Base-by-base conservation (phyloP, 2,888 invertebrate genomes). In the Hypolimnas misippus region DNA sequence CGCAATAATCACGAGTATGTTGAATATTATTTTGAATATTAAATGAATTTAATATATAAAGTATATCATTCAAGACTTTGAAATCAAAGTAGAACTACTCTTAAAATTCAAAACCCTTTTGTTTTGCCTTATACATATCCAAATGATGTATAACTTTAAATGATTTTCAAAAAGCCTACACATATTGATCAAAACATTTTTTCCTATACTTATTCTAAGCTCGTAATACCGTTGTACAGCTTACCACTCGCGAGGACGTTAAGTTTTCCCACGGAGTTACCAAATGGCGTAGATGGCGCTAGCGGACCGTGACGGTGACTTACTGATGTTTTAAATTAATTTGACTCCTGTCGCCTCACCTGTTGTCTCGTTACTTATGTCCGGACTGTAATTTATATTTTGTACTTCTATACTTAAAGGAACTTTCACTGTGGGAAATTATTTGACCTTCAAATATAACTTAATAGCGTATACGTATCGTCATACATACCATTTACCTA, bases 251-350 rank as follows among this genome's bases (percentile, higher is more conserved):
- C 57, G 54, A 72, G 77, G 71, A 76, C 90, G 92, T 91, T 92
- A 91, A 86, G 87, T 90, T 89, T 91, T 91, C 92, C 92, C 92
- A 92, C 90, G 89, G 77, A 76, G 79, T 67, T 79, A 73, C 83
- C 88, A 91, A 81, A 88, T 89, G 90, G 81, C 81, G 73, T 63
- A 70, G 70, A 70, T 68, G 81, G 71, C 70, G 72, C 62, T 63
- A 85, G 83, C 83, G 76, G 78, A 85, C 81, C 91, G 87, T 88
- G 85, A 90, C 91, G 83, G 90, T 91, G 91, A 78, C 89, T 87
- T 91, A 90, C 92, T 88, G 89, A 89, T 89, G 83, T 85, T 82
- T 81, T 73, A 80, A 81, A 83, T 80, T 78, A 82, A 83, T 80
- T 78, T 75, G 76, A 81, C 79, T 78, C 76, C 81, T 78, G 76